Base-by-base conservation (phyloP, 2,113 vertebrate genomes). In the Oryzias melastigma region DNA sequence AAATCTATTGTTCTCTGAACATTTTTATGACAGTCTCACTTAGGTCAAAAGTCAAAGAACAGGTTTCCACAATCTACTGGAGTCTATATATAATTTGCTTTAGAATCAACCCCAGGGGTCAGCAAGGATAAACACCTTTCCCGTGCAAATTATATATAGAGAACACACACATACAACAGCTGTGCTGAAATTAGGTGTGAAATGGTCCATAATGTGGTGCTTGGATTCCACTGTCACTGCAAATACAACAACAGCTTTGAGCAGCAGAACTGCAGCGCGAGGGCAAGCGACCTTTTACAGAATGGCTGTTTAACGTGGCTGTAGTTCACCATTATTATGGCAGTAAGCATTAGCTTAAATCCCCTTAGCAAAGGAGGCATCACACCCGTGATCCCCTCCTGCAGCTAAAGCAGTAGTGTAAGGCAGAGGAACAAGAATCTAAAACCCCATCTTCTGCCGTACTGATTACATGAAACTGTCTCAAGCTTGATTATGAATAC, bases 401-500 rank as follows among this genome's bases (percentile, higher is more conserved):
- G 52, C 74, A 67, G 79, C 77, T 61, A 63, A 79, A 73, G 85
- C 83, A 87, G 80, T 74, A 43, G 65, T 53, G 75, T 58, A 73
- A 58, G 16, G 69, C 73, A 73, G 72, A 59, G 60, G 65, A 67
- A 75, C 62, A 65, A 49, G 62, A 74, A 80, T 61, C 17, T 59
- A 72, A 75, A 66, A 72, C 71, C 73, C 75, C 48, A 54, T 75
- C 82, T 80, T 77, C 77, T 80, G 78, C 62, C 22, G 68, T 68
- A 59, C 68, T 47, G 58, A 65, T 87, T 84, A 84, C 74, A 73
- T 19, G 59, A 62, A 58, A 72, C 77, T 55, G 82, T 85, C 88
- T 77, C 64, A 65, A 68, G 71, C 75, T 81, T 82, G 71, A 73
- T 76, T 80, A 88, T 85, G 81, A 89, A 90, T 89, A 90, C 89